Evolutionary conservation across 2,113 vertebrate genomes (phyloP), one percentile per base, ranked within the genome.

Genomic region (Turnix velox): DNA sequence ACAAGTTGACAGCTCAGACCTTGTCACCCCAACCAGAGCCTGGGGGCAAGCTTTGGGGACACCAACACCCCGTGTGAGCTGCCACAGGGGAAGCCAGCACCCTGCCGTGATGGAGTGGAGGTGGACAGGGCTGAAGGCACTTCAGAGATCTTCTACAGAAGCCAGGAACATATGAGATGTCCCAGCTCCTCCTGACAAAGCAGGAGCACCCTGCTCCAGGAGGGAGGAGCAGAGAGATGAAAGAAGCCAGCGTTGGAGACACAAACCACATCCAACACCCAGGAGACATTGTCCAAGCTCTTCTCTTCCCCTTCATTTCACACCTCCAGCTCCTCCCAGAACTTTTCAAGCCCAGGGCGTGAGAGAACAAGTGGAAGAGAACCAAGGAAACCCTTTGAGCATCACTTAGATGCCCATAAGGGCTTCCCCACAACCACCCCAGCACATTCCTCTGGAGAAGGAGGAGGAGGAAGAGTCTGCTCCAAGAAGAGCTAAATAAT

Each of bases 21-120:
- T 18, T 0, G 0, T 8, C 30, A 43, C 15, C 61, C 48, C 14
- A 2, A 31, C 6, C 30, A 48, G 46, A 66, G 52, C 37, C 40
- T 33, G 51, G 16, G 9, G 14, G 15, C 15, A 42, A 57, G 14
- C 54, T 72, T 6, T 17, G 49, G 45, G 28, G 25, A 49, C 19
- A 24, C n/a, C 6, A 25, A 24, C 9, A 7, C 5, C 28, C 9
- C 23, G 9, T 3, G 0, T 0, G 7, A 76, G 39, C 12, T 12
- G 12, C 12, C 5, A 4, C 1, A 0, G 14, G 10, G 27, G 40
- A 57, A 8, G 4, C 42, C 43, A 4, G 43, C 39, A 14, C 8
- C 19, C 66, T 35, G 46, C 35, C n/a, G n/a, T n/a, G n/a, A n/a
- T n/a, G n/a, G n/a, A n/a, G 33, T 11, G 4, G 8, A 61, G 54